Evolutionary conservation across 2,797 vertebrate species (phyloP).

Genomic region (Schizopygopsis pylzovi): DNA sequence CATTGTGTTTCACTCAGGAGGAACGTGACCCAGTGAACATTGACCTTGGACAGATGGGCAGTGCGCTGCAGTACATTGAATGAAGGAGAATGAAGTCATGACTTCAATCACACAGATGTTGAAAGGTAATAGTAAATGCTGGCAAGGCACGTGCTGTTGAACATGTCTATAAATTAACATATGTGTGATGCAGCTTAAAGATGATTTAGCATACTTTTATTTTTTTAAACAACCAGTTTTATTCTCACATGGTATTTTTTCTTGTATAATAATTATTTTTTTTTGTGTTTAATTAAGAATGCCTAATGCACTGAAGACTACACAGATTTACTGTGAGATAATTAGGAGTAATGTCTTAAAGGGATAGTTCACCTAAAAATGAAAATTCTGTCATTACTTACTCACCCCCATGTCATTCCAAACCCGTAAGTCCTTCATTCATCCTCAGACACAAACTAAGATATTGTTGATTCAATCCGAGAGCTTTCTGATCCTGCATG

Average conservation of each 20-base stretch:
- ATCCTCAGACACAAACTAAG: not conserved
- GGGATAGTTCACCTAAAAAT: not conserved
- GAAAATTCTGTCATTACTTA: not conserved
- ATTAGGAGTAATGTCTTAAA: not conserved
- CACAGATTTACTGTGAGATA: too few relatives aligned
- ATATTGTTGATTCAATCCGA: not conserved
- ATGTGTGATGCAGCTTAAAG: not conserved
- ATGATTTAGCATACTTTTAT: not conserved
- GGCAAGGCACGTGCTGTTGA: not conserved
- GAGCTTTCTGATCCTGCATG: not conserved
- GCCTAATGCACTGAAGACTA: not conserved
- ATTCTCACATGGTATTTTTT: not conserved
- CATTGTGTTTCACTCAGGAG: constrained; percentile 39
- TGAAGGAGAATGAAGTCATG: constrained; percentile 18
- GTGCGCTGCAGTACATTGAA: constrained; percentile 17
- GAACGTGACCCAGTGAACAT: constrained; percentile 40
- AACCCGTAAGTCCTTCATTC: not conserved
- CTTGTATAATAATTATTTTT: not conserved
- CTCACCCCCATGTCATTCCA: not conserved
- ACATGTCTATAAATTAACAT: constrained; percentile 26
- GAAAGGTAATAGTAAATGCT: constrained; percentile 16
- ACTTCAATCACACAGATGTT: constrained; percentile 25
- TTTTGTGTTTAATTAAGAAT: not conserved
- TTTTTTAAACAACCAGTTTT: not conserved
- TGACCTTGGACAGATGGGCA: constrained; percentile 29